Conservation (phyloP, 2,797 vertebrate species). For the Notamacropus eugenii region DNA sequence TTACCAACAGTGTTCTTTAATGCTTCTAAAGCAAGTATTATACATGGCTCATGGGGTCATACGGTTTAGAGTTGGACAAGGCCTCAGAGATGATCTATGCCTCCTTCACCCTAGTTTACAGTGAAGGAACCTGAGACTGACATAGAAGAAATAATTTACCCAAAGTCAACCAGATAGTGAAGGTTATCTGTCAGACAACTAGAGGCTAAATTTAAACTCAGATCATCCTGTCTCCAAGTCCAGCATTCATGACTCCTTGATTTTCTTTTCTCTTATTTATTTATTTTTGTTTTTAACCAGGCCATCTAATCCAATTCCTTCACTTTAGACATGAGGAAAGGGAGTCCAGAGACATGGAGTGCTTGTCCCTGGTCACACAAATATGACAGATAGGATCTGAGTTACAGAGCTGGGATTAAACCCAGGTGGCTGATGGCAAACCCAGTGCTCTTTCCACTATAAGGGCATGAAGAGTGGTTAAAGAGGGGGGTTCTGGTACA, state of each 20-base stretch:
- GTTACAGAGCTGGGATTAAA: neutral
- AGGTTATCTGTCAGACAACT: neutral
- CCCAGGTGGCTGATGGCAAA: neutral
- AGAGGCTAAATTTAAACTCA: neutral
- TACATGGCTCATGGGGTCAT: neutral
- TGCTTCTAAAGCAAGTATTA: neutral
- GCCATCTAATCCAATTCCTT: neutral
- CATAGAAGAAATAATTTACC: neutral
- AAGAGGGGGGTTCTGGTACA: conserved; percentile 36
- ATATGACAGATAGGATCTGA: neutral
- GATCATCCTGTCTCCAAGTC: neutral
- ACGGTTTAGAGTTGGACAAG: neutral
- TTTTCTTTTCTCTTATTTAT: neutral
- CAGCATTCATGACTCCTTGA: neutral
- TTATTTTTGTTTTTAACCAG: neutral
- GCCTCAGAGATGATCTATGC: neutral
- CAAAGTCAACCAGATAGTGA: neutral
- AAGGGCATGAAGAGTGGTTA: conserved; percentile 14
- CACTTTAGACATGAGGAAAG: neutral
- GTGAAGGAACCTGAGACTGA: neutral
- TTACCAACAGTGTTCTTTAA: neutral
- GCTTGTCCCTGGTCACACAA: neutral
- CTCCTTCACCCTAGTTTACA: neutral
- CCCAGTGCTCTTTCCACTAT: neutral
- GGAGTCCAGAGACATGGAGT: neutral